These are phyloP conservation scores for Pseudoips prasinana DNA, from an alignment of 2,888 invertebrate genomes.

Conservation along the genomic window DNA sequence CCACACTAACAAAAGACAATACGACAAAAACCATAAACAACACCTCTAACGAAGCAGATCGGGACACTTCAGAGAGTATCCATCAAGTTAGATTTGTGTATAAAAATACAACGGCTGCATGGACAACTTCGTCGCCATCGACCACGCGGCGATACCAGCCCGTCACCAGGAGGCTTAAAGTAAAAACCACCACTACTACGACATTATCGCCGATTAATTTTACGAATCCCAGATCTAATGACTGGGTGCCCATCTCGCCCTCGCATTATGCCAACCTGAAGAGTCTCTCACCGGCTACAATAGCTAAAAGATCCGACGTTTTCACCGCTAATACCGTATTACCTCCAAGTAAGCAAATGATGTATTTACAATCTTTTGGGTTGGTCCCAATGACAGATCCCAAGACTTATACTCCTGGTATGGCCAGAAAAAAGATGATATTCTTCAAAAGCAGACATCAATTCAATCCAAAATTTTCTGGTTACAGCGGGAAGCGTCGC, in stretches of 20 bases:
- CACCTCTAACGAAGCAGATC: slow-evolving; percentile 45
- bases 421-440: slow-evolving; percentile 54
- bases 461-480: slow-evolving; percentile 53
- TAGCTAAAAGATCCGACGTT: slow-evolving; percentile 53
- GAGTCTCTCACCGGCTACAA: slow-evolving; percentile 36
- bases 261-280: slow-evolving; percentile 55
- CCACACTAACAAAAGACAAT: slow-evolving; percentile 39
- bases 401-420: slow-evolving; percentile 33
- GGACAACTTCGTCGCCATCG: slow-evolving; percentile 38
- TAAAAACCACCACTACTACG: slow-evolving; percentile 46
- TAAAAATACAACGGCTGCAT: slow-evolving; percentile 38
- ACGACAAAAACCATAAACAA: slow-evolving; percentile 41
- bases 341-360: slow-evolving; percentile 43
- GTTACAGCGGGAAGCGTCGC: slow-evolving; percentile 53
- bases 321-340: slow-evolving; percentile 29
- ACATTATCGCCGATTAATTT: slow-evolving; percentile 45
- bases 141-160: slow-evolving; percentile 58
- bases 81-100: slow-evolving; percentile 45
- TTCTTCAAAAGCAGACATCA: slow-evolving; percentile 55
- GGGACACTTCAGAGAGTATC: slow-evolving; percentile 46
- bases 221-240: slow-evolving; percentile 53
- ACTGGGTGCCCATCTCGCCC: slow-evolving; percentile 74
- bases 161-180: slow-evolving; percentile 62
- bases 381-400: slow-evolving; percentile 51
- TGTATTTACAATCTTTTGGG: slow-evolving; percentile 65